phyloP scores from a whole-genome alignment of 2,113 vertebrate species.

The Andinoacara biseriatus region DNA sequence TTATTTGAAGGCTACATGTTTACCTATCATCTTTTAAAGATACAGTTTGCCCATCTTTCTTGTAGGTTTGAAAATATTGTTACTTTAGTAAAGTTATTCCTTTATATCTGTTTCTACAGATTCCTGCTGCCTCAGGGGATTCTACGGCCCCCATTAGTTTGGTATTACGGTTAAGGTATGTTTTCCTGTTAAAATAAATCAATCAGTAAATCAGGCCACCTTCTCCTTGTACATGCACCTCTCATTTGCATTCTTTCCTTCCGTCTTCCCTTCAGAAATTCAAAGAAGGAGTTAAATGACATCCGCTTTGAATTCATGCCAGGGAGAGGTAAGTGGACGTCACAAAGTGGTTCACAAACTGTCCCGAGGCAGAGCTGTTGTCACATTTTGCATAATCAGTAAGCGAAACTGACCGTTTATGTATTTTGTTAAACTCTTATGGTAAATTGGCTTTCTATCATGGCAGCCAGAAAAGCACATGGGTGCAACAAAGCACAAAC shows the following conservation, averaged over 20 bases:
- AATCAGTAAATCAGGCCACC: not conserved
- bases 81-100: not conserved
- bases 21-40: not conserved
- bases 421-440: not conserved
- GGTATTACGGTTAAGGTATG: constrained; percentile 94
- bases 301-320: constrained; percentile 98
- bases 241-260: not conserved
- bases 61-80: not conserved
- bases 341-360: not conserved
- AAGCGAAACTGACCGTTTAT: not conserved
- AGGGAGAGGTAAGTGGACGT: constrained; percentile 88
- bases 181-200: not conserved
- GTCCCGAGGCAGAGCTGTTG: not conserved
- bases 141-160: constrained; percentile 89
- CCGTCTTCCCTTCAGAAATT: constrained; percentile 85
- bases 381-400: constrained; percentile 2
- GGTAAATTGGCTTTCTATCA: not conserved
- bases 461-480: not conserved
- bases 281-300: constrained; percentile 98
- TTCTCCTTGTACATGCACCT: not conserved
- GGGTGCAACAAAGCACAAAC: not conserved
- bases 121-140: constrained; percentile 75
- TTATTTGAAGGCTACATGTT: not conserved
- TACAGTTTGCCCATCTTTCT: not conserved
- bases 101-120: constrained; percentile 66